Percentiles rank a stretch among this genome's conserved stretches.
phyloP scores from a whole-genome alignment of 1,140 invertebrate genomes.

The Bilobella aurantiaca region DNA sequence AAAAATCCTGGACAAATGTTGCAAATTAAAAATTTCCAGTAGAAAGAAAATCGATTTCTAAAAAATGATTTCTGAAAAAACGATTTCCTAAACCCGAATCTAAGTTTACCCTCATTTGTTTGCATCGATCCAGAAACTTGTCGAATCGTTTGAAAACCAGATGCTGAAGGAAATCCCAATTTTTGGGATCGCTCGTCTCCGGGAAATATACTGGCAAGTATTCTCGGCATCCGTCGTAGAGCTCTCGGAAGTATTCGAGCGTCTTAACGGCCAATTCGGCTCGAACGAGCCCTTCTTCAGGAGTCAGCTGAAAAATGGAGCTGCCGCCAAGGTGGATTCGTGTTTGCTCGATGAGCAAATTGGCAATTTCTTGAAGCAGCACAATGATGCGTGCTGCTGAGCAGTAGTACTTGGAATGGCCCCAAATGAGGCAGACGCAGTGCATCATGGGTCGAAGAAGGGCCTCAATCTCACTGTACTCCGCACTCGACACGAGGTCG shows the following conservation, averaged over 20 bases:
- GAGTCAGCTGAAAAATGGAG: constrained; percentile 81
- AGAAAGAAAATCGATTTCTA: too few relatives aligned
- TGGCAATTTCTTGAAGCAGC: constrained; percentile 76
- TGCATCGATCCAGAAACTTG: constrained; percentile 67
- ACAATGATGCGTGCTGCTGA: constrained; percentile 79
- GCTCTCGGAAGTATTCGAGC: constrained; percentile 47
- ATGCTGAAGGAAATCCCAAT: constrained; percentile 80
- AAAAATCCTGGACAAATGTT: constrained; percentile 59
- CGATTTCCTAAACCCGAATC: neutral
- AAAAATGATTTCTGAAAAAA: too few relatives aligned
- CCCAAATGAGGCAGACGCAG: constrained; percentile 77
- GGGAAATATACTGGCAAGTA: constrained; percentile 30
- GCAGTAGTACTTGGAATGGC: constrained; percentile 77
- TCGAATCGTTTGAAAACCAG: constrained; percentile 76
- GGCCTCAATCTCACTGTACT: constrained; percentile 65
- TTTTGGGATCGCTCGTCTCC: constrained; percentile 18
- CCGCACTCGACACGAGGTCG: constrained; percentile 67
- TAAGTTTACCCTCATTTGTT: constrained; percentile 59
- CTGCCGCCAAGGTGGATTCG: constrained; percentile 22
- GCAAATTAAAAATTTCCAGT: neutral
- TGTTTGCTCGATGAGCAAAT: constrained; percentile 72
- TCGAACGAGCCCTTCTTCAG: constrained; percentile 71
- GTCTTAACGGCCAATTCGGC: constrained; percentile 61
- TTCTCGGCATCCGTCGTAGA: constrained; percentile 30
- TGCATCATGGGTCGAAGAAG: constrained; percentile 69